These are phyloP conservation scores for Phocides pigmalion DNA, from an alignment of 1,140 invertebrate genomes.

Conservation along the genomic window DNA sequence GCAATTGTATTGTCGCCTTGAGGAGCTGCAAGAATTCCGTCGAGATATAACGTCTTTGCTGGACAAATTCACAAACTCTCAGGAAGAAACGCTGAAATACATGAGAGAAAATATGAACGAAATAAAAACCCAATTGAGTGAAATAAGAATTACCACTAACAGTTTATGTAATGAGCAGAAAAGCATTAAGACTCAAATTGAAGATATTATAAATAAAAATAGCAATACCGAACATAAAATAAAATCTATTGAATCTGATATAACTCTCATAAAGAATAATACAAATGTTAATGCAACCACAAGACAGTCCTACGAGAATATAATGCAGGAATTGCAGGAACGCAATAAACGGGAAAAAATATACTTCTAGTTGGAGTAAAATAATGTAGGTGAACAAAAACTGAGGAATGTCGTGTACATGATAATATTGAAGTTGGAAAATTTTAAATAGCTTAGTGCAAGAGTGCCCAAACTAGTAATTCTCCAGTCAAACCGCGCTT, in stretches of 20 bases:
- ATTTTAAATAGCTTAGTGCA: slow-evolving; percentile 10
- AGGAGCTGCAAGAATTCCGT: slow-evolving; percentile 27
- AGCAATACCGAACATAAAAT: not conserved
- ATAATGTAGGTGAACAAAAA: slow-evolving; percentile 3
- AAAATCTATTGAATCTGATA: slow-evolving; percentile 11
- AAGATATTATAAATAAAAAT: slow-evolving; percentile 1
- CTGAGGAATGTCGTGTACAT: not conserved
- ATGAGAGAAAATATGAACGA: slow-evolving; percentile 24
- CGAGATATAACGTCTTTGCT: slow-evolving; percentile 9
- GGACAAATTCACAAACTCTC: slow-evolving; percentile 5
- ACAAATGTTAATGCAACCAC: no score
- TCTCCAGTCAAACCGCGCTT: slow-evolving; percentile 24
- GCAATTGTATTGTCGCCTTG: slow-evolving; percentile 11
- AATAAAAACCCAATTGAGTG: slow-evolving; percentile 1
- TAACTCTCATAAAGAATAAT: not conserved
- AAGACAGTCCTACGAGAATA: slow-evolving; percentile 17
- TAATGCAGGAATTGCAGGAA: slow-evolving; percentile 18
- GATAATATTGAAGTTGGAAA: slow-evolving; percentile 22
- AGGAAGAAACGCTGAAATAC: slow-evolving; percentile 13
- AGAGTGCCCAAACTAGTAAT: slow-evolving; percentile 15
- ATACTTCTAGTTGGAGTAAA: slow-evolving; percentile 28
- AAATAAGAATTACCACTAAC: not conserved
- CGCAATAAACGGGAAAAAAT: slow-evolving; percentile 25
- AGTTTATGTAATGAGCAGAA: slow-evolving; percentile 7
- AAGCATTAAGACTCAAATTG: slow-evolving; percentile 10